These are phyloP conservation scores for Apocrypta bakeri DNA, from an alignment of 1,140 invertebrate genomes.

Conservation along the genomic window DNA sequence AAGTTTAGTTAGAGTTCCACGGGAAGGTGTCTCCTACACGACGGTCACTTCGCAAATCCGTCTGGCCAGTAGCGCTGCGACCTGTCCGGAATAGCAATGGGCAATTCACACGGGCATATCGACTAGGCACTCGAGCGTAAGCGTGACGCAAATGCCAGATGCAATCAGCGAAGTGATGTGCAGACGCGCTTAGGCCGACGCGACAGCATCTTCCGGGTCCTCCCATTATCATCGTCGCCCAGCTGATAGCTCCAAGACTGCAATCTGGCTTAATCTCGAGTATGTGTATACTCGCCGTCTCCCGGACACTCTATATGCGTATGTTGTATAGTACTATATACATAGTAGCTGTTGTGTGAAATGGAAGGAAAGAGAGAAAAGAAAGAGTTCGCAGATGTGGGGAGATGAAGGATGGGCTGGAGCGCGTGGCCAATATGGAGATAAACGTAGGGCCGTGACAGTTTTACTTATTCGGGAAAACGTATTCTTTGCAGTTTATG, in stretches of 20 bases:
- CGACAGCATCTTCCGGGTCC: slow-evolving; percentile 2
- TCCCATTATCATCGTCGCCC: neutral
- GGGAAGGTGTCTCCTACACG: slow-evolving; percentile 26
- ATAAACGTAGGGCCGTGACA: slow-evolving; percentile 47
- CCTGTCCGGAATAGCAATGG: slow-evolving; percentile 71
- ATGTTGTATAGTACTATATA: neutral
- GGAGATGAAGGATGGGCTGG: slow-evolving; percentile 31
- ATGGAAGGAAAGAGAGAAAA: neutral
- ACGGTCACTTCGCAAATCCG: slow-evolving; percentile 72
- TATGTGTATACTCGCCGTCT: neutral
- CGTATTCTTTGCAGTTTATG: slow-evolving; percentile 51
- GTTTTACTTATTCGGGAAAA: slow-evolving; percentile 52
- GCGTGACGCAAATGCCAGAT: slow-evolving; percentile 76
- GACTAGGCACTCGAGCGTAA: slow-evolving; percentile 72
- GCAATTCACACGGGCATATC: slow-evolving; percentile 73
- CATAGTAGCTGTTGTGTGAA: neutral
- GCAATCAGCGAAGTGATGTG: slow-evolving; percentile 68
- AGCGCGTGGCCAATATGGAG: slow-evolving; percentile 46
- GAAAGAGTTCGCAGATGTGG: slow-evolving; percentile 18
- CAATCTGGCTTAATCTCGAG: slow-evolving; percentile 67
- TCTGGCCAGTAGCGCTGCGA: slow-evolving; percentile 63
- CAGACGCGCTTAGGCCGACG: slow-evolving; percentile 29
- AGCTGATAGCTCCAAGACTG: slow-evolving; percentile 55
- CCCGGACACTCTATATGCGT: neutral
- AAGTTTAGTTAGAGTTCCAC: neutral